These are phyloP conservation scores for Oconnorella tubifera DNA, from an alignment of 2,888 invertebrate genomes.

Conservation along the genomic window DNA sequence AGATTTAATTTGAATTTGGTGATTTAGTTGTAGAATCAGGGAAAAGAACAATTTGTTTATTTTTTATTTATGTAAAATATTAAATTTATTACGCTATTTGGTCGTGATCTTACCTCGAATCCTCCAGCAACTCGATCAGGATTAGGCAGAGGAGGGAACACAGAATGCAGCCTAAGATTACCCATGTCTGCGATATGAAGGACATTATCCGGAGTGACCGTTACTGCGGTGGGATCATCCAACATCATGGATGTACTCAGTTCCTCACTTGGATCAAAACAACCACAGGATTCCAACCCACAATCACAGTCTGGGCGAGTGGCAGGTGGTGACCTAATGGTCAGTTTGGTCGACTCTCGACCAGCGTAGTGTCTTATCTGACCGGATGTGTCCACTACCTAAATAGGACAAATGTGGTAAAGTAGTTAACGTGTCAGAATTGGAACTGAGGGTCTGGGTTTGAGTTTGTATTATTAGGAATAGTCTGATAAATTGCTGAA, in stretches of 20 bases:
- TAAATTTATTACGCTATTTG: no score
- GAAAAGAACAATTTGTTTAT: no score
- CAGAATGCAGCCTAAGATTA: slow-evolving; percentile 65
- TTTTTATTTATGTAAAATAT: no score
- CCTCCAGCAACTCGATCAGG: background rate
- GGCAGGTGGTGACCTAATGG: no score
- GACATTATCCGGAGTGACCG: slow-evolving; percentile 92
- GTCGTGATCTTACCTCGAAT: background rate
- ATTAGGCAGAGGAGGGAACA: slow-evolving; percentile 50
- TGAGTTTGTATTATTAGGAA: no score
- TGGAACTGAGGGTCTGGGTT: no score
- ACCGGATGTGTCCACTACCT: slow-evolving; percentile 65
- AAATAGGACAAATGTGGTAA: no score
- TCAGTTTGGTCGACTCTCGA: slow-evolving; percentile 72
- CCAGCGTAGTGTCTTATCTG: slow-evolving; percentile 90
- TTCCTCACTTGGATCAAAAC: slow-evolving; percentile 67
- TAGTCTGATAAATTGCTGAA: no score
- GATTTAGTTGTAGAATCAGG: no score
- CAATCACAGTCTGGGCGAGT: slow-evolving; percentile 52
- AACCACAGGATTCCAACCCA: slow-evolving; percentile 67
- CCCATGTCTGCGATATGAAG: slow-evolving; percentile 92
- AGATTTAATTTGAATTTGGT: no score
- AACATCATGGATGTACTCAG: slow-evolving; percentile 88
- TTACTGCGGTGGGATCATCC: slow-evolving; percentile 78
- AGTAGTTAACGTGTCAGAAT: no score